These are phyloP conservation scores for Hypothenemus hampei DNA, from an alignment of 1,140 invertebrate species.

Conservation along the genomic window DNA sequence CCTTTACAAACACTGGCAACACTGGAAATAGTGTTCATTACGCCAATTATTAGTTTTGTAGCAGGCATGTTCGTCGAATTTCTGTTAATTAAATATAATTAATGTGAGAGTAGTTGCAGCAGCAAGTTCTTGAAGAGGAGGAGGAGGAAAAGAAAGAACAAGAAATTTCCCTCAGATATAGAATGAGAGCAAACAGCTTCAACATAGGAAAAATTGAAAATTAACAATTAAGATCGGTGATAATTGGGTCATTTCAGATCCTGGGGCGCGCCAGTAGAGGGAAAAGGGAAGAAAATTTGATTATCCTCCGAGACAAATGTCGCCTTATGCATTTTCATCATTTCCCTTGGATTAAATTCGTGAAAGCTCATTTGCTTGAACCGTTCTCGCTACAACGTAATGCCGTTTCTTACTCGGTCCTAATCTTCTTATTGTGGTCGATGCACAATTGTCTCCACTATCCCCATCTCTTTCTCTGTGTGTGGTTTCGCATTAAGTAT, in stretches of 20 bases:
- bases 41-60: slow-evolving; percentile 34
- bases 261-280: no score
- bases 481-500: slow-evolving; percentile 5
- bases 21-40: slow-evolving; percentile 28
- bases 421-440: slow-evolving; percentile 11
- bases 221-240: no score
- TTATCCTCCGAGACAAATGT: slow-evolving; percentile 10
- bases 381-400: slow-evolving; percentile 9
- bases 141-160: no score
- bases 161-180: no score
- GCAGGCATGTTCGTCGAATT: slow-evolving; percentile 28
- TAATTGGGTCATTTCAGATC: no score
- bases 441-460: slow-evolving; percentile 11
- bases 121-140: no score
- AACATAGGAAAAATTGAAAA: no score
- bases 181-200: no score
- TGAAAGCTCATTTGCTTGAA: slow-evolving; percentile 15
- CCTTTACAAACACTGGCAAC: no score
- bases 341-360: slow-evolving; percentile 11
- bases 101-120: no score
- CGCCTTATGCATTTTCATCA: slow-evolving; percentile 19
- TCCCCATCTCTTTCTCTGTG: no score
- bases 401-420: slow-evolving; percentile 9
- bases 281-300: slow-evolving; percentile 2
- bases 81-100: slow-evolving; percentile 31